Base-by-base conservation (phyloP, 2,888 invertebrate genomes). In the Lampropteryx suffumata region DNA sequence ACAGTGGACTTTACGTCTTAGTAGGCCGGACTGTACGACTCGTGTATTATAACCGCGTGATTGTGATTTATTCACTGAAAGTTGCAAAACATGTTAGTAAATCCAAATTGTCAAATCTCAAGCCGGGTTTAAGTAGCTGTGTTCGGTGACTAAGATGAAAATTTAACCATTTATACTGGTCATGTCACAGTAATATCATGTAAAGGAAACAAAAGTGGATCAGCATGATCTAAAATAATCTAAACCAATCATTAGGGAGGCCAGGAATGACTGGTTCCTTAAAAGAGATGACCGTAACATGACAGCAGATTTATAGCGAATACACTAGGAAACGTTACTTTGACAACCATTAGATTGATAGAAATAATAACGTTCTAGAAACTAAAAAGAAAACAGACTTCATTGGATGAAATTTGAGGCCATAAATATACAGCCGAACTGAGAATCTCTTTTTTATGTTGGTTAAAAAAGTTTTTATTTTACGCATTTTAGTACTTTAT, bases 31-130 rank as follows among this genome's bases (percentile, higher is more conserved):
- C 7, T 26, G 14, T 30, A 14, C 2, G 10, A 32, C 10, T 30
- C 14, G 5, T 29, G 13, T 24, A 10, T 34, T 10, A 34, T 29
- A 64, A 69, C 67, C 65, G 67, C 70, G 67, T 67, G 69, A 73
- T 76, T 78, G 74, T 79, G 76, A 77, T 76, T 78, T 71, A 78
- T 48, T 54, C 47, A 4, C n/a, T 24, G 24, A 26, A 57, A 53
- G 67, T 69, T 64, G 71, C 69, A 76, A 77, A 70, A 60, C 43
- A 47, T 62, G 69, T 69, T 73, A 70, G 70, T 75, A 71, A 76
- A 75, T 66, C 71, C 71, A 75, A 77, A 77, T 76, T 69, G 73
- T 65, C 55, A 56, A 33, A 67, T 62, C 69, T 64, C 37, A 64
- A 65, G 65, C 64, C 62, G 53, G 4, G 47, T 41, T 56, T 65